Evolutionary conservation across 2,113 vertebrate genomes (phyloP), one percentile per base, ranked within the genome.

Genomic region (Synodontis membranacea): DNA sequence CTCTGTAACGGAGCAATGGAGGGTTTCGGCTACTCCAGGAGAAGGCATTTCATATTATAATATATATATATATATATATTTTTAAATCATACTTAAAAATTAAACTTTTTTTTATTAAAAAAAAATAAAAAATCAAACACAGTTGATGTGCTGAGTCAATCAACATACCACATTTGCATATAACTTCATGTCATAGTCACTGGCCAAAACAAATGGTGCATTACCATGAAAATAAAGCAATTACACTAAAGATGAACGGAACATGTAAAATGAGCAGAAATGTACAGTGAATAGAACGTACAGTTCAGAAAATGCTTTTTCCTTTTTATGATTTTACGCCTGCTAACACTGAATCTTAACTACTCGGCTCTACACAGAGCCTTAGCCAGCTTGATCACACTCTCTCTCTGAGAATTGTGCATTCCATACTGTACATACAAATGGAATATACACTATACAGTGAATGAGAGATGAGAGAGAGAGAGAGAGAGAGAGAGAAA

Each of bases 11-110:
- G 62, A 54, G 85, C 70, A 37, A 66, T 56, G n/a, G n/a, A 58
- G 76, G n/a, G 68, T 23, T 52, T 42, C 25, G 66, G 48, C 17
- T 42, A 19, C 39, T 64, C 15, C 37, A 56, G n/a, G n/a, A 86
- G 60, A 82, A 76, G n/a, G 37, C 25, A 89, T 78, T 87, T 85
- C 2, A 12, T 54, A 82, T 78, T 78, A 84, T n/a, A n/a, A n/a
- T n/a, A n/a, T n/a, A n/a, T n/a, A n/a, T n/a, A n/a, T n/a, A n/a
- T n/a, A n/a, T n/a, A n/a, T n/a, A n/a, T n/a, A n/a, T n/a, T n/a
- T n/a, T n/a, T n/a, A n/a, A n/a, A n/a, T n/a, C n/a, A n/a, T n/a
- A n/a, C n/a, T n/a, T n/a, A n/a, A n/a, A n/a, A n/a, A n/a, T n/a
- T n/a, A n/a, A n/a, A n/a, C n/a, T n/a, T n/a, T n/a, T n/a, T n/a